phyloP scores from a whole-genome alignment of 2,888 invertebrate species.

The Salpingus planirostris region DNA sequence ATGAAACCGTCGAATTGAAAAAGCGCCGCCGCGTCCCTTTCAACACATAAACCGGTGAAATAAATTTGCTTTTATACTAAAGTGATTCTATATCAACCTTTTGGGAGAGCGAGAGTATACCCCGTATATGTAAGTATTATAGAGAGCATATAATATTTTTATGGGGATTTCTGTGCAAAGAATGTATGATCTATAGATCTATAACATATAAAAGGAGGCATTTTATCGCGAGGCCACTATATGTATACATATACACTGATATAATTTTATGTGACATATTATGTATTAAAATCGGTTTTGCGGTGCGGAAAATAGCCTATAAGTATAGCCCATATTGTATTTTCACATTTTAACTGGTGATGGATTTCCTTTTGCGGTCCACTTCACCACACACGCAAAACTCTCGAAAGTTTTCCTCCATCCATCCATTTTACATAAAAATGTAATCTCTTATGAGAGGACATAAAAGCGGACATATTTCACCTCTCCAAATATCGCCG shows the following conservation, averaged over 20 bases:
- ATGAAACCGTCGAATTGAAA: conserved; percentile 13
- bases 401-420: conserved; percentile 20
- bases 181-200: conserved; percentile 39
- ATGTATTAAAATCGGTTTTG: conserved; percentile 44
- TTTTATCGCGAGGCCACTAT: conserved; percentile 35
- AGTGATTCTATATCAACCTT: conserved; percentile 25
- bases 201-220: conserved; percentile 38
- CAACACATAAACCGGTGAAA: conserved; percentile 22
- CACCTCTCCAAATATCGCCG: too few relatives aligned
- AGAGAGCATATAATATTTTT: conserved; percentile 35
- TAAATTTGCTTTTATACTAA: conserved; percentile 27
- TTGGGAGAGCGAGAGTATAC: too few relatives aligned
- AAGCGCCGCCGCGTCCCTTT: conserved; percentile 12
- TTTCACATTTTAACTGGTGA: conserved; percentile 34
- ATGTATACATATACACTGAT: conserved; percentile 31
- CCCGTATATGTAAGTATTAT: too few relatives aligned
- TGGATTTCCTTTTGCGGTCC: conserved; percentile 26
- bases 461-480: too few relatives aligned
- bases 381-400: conserved; percentile 18
- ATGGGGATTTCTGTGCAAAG: conserved; percentile 36
- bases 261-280: conserved; percentile 44
- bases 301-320: conserved; percentile 44
- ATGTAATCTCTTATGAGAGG: conserved; percentile 21
- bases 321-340: conserved; percentile 36
- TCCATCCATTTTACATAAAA: conserved; percentile 17